Conservation (phyloP, 1,140 invertebrate species). For the Caenorhabditis latens region DNA sequence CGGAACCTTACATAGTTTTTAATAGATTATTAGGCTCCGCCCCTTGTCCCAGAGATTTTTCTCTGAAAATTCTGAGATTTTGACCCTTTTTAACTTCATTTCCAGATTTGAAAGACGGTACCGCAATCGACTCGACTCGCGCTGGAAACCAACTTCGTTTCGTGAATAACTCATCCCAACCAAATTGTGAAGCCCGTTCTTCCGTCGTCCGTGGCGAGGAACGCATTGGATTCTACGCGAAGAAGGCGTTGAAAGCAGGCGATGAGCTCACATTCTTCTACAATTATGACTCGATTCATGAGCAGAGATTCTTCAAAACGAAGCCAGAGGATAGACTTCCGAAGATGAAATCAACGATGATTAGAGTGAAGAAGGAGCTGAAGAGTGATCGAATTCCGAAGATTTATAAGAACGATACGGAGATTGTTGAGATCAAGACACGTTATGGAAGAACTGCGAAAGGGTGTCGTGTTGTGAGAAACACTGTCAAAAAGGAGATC, state of each 20-base stretch:
- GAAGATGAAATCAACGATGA: background rate
- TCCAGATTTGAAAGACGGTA: background rate
- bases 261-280: background rate
- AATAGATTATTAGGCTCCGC: too few species aligned
- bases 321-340: background rate
- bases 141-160: background rate
- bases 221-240: background rate
- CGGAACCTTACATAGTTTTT: too few species aligned
- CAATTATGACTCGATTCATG: background rate
- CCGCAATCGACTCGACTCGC: background rate
- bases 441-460: too few species aligned
- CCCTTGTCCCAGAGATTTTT: too few species aligned
- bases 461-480: too few species aligned
- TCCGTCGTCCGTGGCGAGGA: background rate
- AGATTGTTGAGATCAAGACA: too few species aligned
- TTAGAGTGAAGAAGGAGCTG: background rate
- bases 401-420: too few species aligned
- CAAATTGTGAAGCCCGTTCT: background rate
- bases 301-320: background rate
- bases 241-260: background rate
- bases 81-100: too few species aligned
- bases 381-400: too few species aligned
- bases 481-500: too few species aligned
- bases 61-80: too few species aligned
- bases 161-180: background rate